Evolutionary conservation across 2,113 vertebrate genomes (phyloP).

Genomic region (Siniperca chuatsi): DNA sequence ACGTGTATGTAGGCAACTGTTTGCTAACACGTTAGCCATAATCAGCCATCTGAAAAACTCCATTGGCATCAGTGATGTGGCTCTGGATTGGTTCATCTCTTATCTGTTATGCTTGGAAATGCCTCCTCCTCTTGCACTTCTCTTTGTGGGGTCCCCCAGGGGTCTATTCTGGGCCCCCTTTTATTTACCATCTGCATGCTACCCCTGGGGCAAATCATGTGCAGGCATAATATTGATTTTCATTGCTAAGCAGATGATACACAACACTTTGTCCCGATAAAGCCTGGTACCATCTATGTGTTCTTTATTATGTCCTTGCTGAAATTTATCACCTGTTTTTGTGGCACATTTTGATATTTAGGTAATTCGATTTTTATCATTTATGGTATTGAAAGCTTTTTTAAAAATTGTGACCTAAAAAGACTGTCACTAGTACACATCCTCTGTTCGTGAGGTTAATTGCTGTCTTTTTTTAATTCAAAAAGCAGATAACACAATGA

Average conservation of each 20-base stretch:
- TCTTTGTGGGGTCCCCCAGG: constrained; percentile 7
- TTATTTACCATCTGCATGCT: neutral
- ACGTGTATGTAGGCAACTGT: neutral
- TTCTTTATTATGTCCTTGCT: neutral
- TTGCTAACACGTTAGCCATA: neutral
- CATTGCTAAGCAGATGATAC: neutral
- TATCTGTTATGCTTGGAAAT: constrained; percentile 4
- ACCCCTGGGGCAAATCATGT: neutral
- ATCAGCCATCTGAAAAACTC: neutral
- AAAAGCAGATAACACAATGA: too few species aligned
- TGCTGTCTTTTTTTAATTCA: too few species aligned
- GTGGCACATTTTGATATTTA: neutral
- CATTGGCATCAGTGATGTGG: neutral
- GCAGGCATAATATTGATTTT: neutral
- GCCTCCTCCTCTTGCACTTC: too few species aligned
- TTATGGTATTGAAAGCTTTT: too few species aligned
- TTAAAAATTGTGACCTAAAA: neutral
- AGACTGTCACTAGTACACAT: neutral
- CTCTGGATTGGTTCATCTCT: neutral
- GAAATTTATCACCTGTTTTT: neutral
- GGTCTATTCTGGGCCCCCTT: neutral
- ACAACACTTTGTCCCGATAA: neutral
- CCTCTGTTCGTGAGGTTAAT: neutral
- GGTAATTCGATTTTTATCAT: too few species aligned
- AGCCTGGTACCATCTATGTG: neutral